Base-by-base conservation (phyloP, 2,113 vertebrate species). In the Siniperca chuatsi region DNA sequence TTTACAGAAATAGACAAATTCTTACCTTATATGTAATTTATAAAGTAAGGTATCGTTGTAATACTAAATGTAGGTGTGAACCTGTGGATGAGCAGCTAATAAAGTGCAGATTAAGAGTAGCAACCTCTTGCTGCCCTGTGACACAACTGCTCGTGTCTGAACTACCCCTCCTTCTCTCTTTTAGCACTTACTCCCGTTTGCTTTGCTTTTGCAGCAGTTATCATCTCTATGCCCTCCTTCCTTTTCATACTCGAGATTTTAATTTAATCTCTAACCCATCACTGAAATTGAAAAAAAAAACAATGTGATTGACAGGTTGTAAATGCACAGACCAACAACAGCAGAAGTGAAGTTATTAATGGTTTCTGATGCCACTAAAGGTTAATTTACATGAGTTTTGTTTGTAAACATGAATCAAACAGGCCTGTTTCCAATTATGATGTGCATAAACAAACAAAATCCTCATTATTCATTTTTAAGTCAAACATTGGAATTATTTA, bases 41-140 rank as follows among this genome's bases (percentile, higher is more conserved):
- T 37, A 23, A 61, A 33, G 7, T 29, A 6, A 79, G 48, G 11
- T 40, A n/a, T 44, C 6, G 66, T 15, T 83, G 35, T 75, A 42
- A 20, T 13, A 44, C n/a, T 70, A 77, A 79, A 50, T 69, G 57
- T 44, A 85, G 52, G 35, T 69, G 60, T 73, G 67, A 80, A 82
- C 64, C 35, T 67, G 68, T 70, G 54, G 60, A 81, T 48, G 70
- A 82, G 46, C 44, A 76, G 70, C 25, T 75, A 33, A 79, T 61
- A n/a, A 76, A 62, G 54, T 64, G 48, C 25, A 50, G 46, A 64
- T 67, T 58, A 64, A 65, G 60, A 62, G 62, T 44, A 79, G 12
- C 64, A 29, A 50, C 60, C 15, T 61, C n/a, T 15, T 16, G 4
- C 18, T 66, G 16, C 60, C 16, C 54, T 54, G 9, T 66, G 35